Conservation (phyloP, 2,113 vertebrate genomes). For the Ictalurus punctatus region DNA sequence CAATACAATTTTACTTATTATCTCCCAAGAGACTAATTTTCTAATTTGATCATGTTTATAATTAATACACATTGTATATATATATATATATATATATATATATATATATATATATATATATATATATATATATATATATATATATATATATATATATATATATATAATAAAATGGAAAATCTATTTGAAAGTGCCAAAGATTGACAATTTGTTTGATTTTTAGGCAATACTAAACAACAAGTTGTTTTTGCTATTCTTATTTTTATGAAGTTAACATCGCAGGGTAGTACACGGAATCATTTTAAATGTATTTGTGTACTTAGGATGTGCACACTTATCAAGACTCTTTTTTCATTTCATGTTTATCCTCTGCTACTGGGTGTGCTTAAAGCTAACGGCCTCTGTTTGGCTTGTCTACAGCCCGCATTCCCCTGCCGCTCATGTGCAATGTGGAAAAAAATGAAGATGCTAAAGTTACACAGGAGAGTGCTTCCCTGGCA, state of each 20-base stretch:
- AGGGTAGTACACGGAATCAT: not conserved
- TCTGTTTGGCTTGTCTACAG: not conserved
- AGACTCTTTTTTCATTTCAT: not conserved
- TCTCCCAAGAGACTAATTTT: too few species aligned
- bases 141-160: too few species aligned
- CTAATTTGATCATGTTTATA: not conserved
- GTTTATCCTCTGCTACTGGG: not conserved
- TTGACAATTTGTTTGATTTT: not conserved
- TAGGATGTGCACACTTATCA: not conserved
- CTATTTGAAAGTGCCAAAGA: not conserved
- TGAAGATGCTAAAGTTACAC: constrained; percentile 53
- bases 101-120: too few species aligned
- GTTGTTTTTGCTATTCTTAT: not conserved
- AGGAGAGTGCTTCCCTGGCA: constrained; percentile 66
- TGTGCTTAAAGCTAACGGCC: not conserved
- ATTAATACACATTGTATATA: not conserved
- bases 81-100: too few species aligned
- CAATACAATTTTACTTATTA: not conserved
- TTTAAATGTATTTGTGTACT: not conserved
- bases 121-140: too few species aligned
- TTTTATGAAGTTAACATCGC: not conserved
- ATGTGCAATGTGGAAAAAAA: constrained; percentile 44
- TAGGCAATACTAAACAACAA: not conserved
- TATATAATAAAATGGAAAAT: not conserved
- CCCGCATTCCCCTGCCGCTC: not conserved